Base-by-base conservation (phyloP, 2,888 invertebrate genomes). In the Eledona agricola region DNA sequence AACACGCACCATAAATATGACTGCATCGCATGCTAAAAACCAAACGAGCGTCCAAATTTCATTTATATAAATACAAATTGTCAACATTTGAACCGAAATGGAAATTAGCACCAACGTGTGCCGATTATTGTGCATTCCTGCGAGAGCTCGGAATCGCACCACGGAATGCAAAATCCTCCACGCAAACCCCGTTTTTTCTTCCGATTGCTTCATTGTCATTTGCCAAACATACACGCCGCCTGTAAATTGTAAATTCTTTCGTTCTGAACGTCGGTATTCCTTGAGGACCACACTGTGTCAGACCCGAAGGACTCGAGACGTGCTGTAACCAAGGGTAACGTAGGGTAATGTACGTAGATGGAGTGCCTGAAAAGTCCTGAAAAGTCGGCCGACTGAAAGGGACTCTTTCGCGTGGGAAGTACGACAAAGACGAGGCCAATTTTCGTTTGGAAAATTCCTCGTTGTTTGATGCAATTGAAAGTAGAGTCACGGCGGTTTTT, bases 301-400 rank as follows among this genome's bases (percentile, higher is more conserved):
- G 56, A 58, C 63, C 60, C 61, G 53, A 51, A 58, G 62, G 60
- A 53, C 52, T 42, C 50, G 38, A 26, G 57, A 64, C 65, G 65
- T 65, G 65, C 64, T 59, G 65, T 65, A 56, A 59, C 63, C 59
- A 63, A 40, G 57, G 60, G 65, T 60, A 64, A 65, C 65, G 49
- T 47, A 35, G 47, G 50, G 57, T 57, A 60, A 63, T 63, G 59
- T 60, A 63, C 63, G 61, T 62, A 59, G 60, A 63, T 63, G 58
- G 59, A 53, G 37, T 40, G 31, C 22, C 26, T 42, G 47, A 42
- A 51, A 49, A 28, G 46, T 50, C 51, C 51, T 51, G 51, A 55
- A 58, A 60, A 60, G 45, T 55, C 58, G 40, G 49, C 54, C 40
- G 59, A 60, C 58, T 51, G 57, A 43, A 58, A 57, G 28, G 37